phyloP scores from a whole-genome alignment of 2,113 vertebrate species.

The Polypterus bichir region DNA sequence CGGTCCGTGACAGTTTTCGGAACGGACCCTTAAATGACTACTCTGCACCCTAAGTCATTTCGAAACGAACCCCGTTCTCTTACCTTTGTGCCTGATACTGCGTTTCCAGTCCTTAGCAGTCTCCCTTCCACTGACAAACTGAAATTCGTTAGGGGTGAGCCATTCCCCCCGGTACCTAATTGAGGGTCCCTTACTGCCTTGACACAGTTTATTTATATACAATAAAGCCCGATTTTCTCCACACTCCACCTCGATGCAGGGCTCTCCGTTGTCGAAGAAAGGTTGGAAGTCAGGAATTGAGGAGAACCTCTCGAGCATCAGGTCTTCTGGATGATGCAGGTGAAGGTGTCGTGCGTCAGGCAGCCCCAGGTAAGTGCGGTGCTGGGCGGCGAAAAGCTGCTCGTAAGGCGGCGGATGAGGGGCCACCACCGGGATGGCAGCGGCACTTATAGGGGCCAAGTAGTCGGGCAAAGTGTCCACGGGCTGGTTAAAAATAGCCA shows the following conservation, averaged over 20 bases:
- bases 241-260: conserved; percentile 96
- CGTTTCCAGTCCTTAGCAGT: conserved; percentile 96
- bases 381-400: conserved; percentile 63
- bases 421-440: conserved; percentile 72
- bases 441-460: conserved; percentile 71
- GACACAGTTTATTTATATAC: conserved; percentile 91
- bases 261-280: conserved; percentile 87
- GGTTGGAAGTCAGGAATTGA: conserved; percentile 89
- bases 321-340: conserved; percentile 71
- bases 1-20: too few relatives aligned
- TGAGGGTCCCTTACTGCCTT: conserved; percentile 92
- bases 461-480: conserved; percentile 54
- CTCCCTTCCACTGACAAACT: conserved; percentile 96
- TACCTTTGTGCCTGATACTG: conserved; percentile 95
- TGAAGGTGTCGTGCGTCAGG: conserved; percentile 44
- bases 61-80: conserved; percentile 12
- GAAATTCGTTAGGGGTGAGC: conserved; percentile 96
- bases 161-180: conserved; percentile 93
- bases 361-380: conserved; percentile 68
- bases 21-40: too few relatives aligned
- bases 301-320: conserved; percentile 80
- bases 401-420: conserved; percentile 76
- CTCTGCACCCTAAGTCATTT: too few relatives aligned
- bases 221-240: conserved; percentile 92
- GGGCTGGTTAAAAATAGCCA: conserved; percentile 76